Evolutionary conservation across 2,113 vertebrate species (phyloP).

Genomic region (Dendrocopos noguchii): DNA sequence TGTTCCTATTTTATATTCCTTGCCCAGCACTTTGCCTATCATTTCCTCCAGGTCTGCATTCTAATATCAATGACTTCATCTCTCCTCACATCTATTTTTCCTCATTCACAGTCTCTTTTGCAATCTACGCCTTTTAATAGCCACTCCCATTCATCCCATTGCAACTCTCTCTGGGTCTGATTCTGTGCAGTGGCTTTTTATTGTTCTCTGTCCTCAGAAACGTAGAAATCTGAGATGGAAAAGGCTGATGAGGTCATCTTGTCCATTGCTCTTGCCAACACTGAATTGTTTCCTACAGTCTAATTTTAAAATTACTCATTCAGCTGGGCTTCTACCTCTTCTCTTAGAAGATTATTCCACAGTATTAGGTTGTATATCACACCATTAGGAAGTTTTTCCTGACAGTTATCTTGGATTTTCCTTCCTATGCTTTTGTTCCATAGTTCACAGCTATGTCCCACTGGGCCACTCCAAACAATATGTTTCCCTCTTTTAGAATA

Average conservation of each 20-base stretch:
- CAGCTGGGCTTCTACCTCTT: slow-evolving; percentile 29
- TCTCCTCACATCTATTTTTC: background rate
- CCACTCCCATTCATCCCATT: background rate
- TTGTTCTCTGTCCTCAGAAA: slow-evolving; percentile 48
- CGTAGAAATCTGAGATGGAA: slow-evolving; percentile 59
- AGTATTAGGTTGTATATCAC: slow-evolving; percentile 20
- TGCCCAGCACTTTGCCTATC: background rate
- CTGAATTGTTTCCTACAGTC: slow-evolving; percentile 53
- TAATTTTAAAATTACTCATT: slow-evolving; percentile 66
- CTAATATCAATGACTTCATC: slow-evolving; percentile 5
- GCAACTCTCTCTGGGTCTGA: background rate
- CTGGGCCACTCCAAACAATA: background rate
- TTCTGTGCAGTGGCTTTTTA: slow-evolving; percentile 42
- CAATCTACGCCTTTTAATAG: background rate
- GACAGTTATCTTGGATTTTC: slow-evolving; percentile 44
- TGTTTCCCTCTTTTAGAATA: background rate
- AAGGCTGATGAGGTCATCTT: slow-evolving; percentile 59
- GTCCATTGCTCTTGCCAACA: slow-evolving; percentile 33
- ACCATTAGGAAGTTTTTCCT: slow-evolving; percentile 46
- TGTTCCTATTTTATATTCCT: background rate
- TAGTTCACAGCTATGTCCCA: background rate
- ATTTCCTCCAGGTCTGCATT: background rate
- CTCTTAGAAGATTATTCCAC: slow-evolving; percentile 51
- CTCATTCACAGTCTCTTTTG: slow-evolving; percentile 15
- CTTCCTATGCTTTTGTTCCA: slow-evolving; percentile 41